Evolutionary conservation across 1,140 invertebrate genomes (phyloP).

Genomic region (Cepaea nemoralis): DNA sequence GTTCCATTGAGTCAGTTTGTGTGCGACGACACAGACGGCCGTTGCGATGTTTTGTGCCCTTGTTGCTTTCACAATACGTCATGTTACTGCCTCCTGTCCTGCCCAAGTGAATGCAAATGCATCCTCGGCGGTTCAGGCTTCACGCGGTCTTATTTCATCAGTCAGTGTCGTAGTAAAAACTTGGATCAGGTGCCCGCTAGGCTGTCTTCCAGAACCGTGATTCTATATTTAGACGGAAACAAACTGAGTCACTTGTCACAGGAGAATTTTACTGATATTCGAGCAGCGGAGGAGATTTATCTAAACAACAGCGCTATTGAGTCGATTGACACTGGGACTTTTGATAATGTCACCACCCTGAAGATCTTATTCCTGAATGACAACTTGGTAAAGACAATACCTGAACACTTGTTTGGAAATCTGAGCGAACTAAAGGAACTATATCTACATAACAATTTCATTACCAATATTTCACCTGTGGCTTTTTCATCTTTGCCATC

Average conservation of each 20-base stretch:
- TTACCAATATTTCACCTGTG: slow-evolving; percentile 40
- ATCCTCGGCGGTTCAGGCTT: slow-evolving; percentile 30
- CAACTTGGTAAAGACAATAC: slow-evolving; percentile 43
- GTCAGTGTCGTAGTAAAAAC: slow-evolving; percentile 44
- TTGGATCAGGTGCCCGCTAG: slow-evolving; percentile 36
- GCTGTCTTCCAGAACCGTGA: slow-evolving; percentile 44
- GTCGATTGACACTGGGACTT: slow-evolving; percentile 41
- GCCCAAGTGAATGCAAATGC: slow-evolving; percentile 49
- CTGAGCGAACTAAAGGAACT: slow-evolving; percentile 40
- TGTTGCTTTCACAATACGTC: slow-evolving; percentile 45
- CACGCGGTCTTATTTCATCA: slow-evolving; percentile 27
- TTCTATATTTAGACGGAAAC: slow-evolving; percentile 54
- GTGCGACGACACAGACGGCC: slow-evolving; percentile 42
- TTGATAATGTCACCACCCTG: slow-evolving; percentile 41
- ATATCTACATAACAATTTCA: slow-evolving; percentile 49
- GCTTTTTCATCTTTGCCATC: slow-evolving; percentile 41
- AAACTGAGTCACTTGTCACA: slow-evolving; percentile 39
- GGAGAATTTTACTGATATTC: slow-evolving; percentile 31
- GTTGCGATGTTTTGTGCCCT: slow-evolving; percentile 39
- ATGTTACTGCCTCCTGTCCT: slow-evolving; percentile 45
- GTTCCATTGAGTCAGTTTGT: slow-evolving; percentile 48
- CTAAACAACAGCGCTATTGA: slow-evolving; percentile 48
- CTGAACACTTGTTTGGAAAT: slow-evolving; percentile 38
- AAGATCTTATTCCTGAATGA: slow-evolving; percentile 45
- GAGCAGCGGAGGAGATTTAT: slow-evolving; percentile 41